Evolutionary conservation across 37 sponge, comb jelly and placozoan species (phyloP).

Genomic region (Chondrilla cf. caribensis): DNA sequence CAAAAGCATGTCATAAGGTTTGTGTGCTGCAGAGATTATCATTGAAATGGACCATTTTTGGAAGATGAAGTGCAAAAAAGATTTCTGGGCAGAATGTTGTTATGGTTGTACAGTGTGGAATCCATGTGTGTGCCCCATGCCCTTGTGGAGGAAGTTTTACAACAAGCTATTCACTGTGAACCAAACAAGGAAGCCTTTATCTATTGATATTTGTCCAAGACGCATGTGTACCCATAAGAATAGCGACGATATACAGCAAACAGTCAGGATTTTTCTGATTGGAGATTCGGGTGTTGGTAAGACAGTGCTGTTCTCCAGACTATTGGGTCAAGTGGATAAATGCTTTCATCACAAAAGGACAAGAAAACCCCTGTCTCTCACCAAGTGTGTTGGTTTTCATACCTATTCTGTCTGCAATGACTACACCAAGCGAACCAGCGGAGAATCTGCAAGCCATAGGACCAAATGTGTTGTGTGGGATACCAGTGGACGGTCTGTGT

Average conservation of each 20-base stretch:
- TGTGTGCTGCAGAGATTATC: background rate
- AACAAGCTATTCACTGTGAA: background rate
- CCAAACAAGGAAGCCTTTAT: background rate
- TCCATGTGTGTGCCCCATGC: background rate
- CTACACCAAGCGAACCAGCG: too few relatives aligned
- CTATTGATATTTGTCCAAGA: background rate
- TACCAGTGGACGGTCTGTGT: background rate
- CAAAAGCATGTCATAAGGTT: background rate
- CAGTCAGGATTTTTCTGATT: background rate
- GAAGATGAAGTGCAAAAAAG: background rate
- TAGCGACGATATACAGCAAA: background rate
- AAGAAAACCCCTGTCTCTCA: background rate
- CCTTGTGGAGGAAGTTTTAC: background rate
- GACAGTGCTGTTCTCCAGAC: background rate
- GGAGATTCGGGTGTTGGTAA: conserved; percentile 9
- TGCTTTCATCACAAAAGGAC: background rate
- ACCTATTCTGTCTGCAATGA: background rate
- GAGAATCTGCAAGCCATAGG: background rate
- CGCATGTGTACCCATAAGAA: background rate
- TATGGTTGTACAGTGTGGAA: background rate
- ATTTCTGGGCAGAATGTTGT: background rate
- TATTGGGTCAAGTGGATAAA: background rate
- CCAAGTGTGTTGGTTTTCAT: background rate
- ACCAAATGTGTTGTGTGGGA: background rate
- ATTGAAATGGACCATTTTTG: background rate